These are phyloP conservation scores for Festucalex cinctus DNA, from an alignment of 2,113 vertebrate genomes.

Conservation along the genomic window DNA sequence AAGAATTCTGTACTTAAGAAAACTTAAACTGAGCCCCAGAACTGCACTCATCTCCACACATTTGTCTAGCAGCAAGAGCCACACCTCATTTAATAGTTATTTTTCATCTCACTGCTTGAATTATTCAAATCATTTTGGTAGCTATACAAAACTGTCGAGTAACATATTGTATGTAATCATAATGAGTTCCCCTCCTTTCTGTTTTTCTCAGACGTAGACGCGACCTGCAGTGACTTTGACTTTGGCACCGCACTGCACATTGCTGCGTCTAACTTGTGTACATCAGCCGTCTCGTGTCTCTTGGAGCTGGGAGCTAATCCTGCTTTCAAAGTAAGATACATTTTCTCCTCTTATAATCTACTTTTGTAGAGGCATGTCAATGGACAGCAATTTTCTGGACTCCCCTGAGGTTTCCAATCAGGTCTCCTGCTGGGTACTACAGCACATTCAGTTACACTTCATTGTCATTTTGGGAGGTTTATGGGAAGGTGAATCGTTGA, in stretches of 20 bases:
- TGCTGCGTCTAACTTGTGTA: slow-evolving; percentile 90
- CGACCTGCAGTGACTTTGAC: slow-evolving; percentile 96
- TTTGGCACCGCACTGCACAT: slow-evolving; percentile 97
- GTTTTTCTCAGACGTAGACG: slow-evolving; percentile 81
- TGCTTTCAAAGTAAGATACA: slow-evolving; percentile 85
- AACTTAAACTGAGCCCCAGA: no score
- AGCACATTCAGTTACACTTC: neutral
- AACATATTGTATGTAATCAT: neutral
- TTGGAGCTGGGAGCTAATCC: slow-evolving; percentile 93
- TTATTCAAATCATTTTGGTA: neutral
- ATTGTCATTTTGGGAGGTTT: neutral
- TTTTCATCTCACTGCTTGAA: neutral
- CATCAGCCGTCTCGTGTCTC: slow-evolving; percentile 84
- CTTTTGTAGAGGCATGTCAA: neutral
- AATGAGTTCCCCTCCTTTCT: neutral
- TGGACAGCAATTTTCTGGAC: no score
- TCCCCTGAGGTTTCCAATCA: no score
- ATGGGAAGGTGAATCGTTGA: neutral
- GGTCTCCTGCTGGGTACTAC: no score
- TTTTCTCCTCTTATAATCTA: neutral
- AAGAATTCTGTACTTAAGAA: no score
- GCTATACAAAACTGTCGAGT: neutral
- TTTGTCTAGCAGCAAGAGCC: neutral
- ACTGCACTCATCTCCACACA: neutral
- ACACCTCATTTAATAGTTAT: neutral